These are phyloP conservation scores for Hippocampus barbouri DNA, from an alignment of 2,113 vertebrate genomes.

Conservation along the genomic window DNA sequence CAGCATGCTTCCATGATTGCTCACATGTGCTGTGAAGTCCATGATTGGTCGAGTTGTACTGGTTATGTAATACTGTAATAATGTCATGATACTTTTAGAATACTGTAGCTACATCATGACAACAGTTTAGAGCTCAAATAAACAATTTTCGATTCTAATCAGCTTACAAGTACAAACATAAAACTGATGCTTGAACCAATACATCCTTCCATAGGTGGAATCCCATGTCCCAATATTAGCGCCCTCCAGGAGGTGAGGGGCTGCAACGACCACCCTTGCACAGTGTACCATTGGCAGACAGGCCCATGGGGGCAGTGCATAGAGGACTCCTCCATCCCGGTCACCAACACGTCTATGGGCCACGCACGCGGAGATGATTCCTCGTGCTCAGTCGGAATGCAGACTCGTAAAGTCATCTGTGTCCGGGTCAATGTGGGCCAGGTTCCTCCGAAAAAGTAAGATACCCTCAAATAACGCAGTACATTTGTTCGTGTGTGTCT, in stretches of 20 bases:
- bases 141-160: neutral
- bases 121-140: neutral
- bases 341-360: constrained; percentile 78
- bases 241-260: constrained; percentile 85
- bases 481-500: neutral
- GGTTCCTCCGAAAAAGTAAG: constrained; percentile 97
- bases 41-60: no score
- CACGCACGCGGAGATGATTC: constrained; percentile 69
- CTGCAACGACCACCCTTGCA: constrained; percentile 95
- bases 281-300: constrained; percentile 97
- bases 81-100: no score
- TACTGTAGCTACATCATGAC: neutral
- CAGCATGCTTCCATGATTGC: no score
- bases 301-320: constrained; percentile 92
- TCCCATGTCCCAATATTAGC: constrained; percentile 86
- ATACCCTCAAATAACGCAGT: neutral
- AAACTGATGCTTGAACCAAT: neutral
- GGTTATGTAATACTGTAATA: no score
- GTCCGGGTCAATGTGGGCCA: constrained; percentile 96
- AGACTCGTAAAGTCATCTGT: constrained; percentile 97
- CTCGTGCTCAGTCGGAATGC: constrained; percentile 92
- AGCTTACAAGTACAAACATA: neutral
- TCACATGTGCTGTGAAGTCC: no score
- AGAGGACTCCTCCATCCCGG: constrained; percentile 85
- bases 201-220: constrained; percentile 71